phyloP scores from a whole-genome alignment of 2,113 vertebrate species.

The Psittacus erithacus region DNA sequence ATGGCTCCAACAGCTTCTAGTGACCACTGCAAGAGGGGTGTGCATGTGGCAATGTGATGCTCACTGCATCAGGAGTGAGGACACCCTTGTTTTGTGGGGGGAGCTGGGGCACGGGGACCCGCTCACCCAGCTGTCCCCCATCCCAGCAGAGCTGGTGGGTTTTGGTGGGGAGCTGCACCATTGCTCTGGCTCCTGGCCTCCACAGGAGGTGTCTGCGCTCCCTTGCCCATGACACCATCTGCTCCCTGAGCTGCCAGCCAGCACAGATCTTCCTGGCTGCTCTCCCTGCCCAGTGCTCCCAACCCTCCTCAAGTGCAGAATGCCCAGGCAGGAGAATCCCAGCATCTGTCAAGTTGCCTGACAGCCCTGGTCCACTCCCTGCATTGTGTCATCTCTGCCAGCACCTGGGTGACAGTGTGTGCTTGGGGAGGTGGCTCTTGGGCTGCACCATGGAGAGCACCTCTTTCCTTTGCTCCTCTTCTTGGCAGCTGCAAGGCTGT shows the following conservation, averaged over 20 bases:
- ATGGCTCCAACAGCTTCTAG: fast-evolving
- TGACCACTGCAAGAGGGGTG: fast-evolving
- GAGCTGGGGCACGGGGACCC: neutral
- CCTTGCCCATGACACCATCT: neutral
- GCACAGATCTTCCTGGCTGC: neutral
- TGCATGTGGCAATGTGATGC: fast-evolving
- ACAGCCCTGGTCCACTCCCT: neutral
- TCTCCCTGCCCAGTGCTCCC: neutral
- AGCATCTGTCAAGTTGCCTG: neutral
- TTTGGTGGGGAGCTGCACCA: neutral
- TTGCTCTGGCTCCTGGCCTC: fast-evolving
- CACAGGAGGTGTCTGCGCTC: fast-evolving
- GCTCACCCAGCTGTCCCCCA: fast-evolving
- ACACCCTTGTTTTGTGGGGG: neutral
- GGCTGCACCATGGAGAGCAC: neutral
- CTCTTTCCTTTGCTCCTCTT: neutral
- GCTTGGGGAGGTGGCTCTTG: neutral
- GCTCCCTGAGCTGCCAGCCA: neutral
- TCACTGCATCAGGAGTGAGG: neutral
- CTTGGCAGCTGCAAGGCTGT: neutral
- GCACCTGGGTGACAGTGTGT: neutral
- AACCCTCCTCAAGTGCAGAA: fast-evolving
- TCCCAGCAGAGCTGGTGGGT: neutral
- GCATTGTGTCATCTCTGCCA: neutral
- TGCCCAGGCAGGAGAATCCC: neutral